phyloP scores from a whole-genome alignment of 2,888 invertebrate genomes.

The Atrina japonica region DNA sequence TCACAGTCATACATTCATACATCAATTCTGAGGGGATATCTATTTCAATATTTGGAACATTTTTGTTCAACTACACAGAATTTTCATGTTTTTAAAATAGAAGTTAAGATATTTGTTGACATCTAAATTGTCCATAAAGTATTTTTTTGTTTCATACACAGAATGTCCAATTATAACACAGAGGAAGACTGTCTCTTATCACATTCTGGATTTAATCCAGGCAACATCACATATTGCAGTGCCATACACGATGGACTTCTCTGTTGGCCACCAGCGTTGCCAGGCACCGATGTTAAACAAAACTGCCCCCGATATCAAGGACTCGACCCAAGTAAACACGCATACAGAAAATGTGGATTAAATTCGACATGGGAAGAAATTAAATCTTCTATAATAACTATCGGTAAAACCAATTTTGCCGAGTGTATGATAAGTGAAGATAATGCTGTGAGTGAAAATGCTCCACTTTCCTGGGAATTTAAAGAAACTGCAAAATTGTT shows the following conservation, averaged over 20 bases:
- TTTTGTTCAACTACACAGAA: no score
- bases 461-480: background rate
- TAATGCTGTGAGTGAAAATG: conserved; percentile 1
- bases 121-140: no score
- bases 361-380: conserved; percentile 47
- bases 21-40: no score
- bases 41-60: no score
- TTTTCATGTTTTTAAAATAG: no score
- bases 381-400: conserved; percentile 28
- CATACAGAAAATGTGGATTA: conserved; percentile 47
- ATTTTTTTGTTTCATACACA: no score
- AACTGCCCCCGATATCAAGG: conserved; percentile 51
- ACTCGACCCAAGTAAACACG: conserved; percentile 35
- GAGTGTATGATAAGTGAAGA: conserved; percentile 28
- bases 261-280: conserved; percentile 56
- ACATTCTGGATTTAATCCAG: no score
- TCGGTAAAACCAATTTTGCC: conserved; percentile 30
- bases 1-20: no score
- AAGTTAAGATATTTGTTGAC: no score
- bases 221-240: conserved; percentile 44
- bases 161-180: no score
- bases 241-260: conserved; percentile 51
- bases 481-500: conserved; percentile 1
- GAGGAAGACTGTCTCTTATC: no score
- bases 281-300: conserved; percentile 41